A percentile compares a stretch with the other conserved stretches of the same genome.
Evolutionary conservation across 2,888 invertebrate species (phyloP).

Genomic region (Lissocephala sabroskyi): DNA sequence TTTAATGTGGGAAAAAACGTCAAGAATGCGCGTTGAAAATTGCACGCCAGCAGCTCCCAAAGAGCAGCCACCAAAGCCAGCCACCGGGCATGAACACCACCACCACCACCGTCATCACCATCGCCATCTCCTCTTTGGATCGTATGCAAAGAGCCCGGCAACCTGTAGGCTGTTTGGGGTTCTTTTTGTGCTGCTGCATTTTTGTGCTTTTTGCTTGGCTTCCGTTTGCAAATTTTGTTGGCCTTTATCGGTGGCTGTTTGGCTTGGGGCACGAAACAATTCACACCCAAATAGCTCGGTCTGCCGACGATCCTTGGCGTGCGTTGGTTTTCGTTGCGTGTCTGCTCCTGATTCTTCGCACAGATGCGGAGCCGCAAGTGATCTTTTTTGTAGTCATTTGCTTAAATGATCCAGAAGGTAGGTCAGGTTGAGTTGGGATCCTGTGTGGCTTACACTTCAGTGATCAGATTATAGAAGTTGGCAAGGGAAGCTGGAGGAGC

Average conservation of each 20-base stretch:
- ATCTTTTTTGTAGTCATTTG: conserved; percentile 49
- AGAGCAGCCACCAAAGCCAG: conserved; percentile 17
- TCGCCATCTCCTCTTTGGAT: neutral
- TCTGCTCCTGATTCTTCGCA: conserved; percentile 22
- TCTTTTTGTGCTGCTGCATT: neutral
- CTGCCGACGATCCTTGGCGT: conserved; percentile 5
- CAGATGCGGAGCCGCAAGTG: conserved; percentile 8
- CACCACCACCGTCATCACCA: no score
- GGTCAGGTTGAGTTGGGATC: no score
- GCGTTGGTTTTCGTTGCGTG: conserved; percentile 40
- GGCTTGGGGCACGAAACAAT: conserved; percentile 60
- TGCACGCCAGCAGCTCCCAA: conserved; percentile 33
- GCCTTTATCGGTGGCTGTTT: conserved; percentile 38
- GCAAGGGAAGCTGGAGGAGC: conserved; percentile 24
- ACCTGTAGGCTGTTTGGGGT: conserved; percentile 1
- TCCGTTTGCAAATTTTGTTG: conserved; percentile 42
- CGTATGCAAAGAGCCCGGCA: conserved; percentile 51
- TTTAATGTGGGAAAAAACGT: conserved; percentile 69
- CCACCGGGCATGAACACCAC: no score
- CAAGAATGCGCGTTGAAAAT: conserved; percentile 62
- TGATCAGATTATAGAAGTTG: conserved; percentile 43
- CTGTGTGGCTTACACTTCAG: no score
- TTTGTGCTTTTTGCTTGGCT: neutral
- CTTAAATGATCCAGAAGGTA: conserved; percentile 62
- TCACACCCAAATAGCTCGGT: conserved; percentile 33